phyloP scores from a whole-genome alignment of 23 tunicate genomes.

The Halocynthia aurantium region DNA sequence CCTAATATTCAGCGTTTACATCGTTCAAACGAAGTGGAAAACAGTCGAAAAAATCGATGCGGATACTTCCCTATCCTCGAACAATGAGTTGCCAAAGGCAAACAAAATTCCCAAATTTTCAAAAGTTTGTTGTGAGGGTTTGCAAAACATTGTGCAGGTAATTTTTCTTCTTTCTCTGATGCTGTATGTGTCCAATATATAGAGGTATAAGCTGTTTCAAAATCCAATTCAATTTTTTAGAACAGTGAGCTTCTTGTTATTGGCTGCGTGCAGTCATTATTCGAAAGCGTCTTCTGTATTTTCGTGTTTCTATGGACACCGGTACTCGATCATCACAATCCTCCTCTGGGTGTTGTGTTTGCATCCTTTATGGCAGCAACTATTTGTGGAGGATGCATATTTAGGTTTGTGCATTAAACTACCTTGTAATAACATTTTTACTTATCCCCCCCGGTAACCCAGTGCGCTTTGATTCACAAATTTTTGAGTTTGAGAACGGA shows the following conservation, averaged over 20 bases:
- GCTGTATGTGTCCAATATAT: neutral
- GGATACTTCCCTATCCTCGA: neutral
- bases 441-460: too few species aligned
- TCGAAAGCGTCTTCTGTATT: slow-evolving; percentile 85
- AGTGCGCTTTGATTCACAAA: too few species aligned
- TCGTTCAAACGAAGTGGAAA: slow-evolving; percentile 46
- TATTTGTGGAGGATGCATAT: slow-evolving; percentile 45
- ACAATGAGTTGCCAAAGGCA: neutral
- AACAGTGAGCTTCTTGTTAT: slow-evolving; percentile 39
- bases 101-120: neutral
- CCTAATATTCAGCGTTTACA: slow-evolving; percentile 16
- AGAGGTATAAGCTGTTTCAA: neutral
- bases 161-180: neutral
- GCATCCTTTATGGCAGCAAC: slow-evolving; percentile 87
- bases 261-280: slow-evolving; percentile 78
- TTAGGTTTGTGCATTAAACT: slow-evolving; percentile 14
- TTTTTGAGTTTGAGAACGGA: too few species aligned
- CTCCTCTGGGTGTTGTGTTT: slow-evolving; percentile 96
- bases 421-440: too few species aligned
- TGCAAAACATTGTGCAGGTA: slow-evolving; percentile 18
- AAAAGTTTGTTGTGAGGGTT: slow-evolving; percentile 20
- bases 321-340: slow-evolving; percentile 89
- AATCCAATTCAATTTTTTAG: slow-evolving; percentile 20
- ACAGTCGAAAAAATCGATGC: neutral
- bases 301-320: slow-evolving; percentile 99